phyloP scores from a whole-genome alignment of 2,113 vertebrate species.

The Ptilonorhynchus violaceus region DNA sequence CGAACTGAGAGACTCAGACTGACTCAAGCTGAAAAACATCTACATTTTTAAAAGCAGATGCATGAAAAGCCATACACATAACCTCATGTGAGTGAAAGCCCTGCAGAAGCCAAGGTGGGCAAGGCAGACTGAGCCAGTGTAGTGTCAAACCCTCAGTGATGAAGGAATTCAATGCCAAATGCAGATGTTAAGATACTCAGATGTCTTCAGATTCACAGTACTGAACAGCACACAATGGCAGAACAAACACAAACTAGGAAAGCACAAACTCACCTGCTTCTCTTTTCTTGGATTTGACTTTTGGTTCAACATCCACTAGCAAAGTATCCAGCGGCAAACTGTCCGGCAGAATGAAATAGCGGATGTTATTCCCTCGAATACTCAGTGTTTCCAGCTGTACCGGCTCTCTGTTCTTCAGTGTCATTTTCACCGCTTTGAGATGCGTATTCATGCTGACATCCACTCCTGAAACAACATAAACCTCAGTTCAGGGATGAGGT shows the following conservation, averaged over 20 bases:
- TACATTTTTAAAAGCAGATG: background rate
- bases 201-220: background rate
- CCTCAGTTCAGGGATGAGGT: background rate
- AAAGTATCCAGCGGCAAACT: slow-evolving; percentile 96
- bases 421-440: slow-evolving; percentile 98
- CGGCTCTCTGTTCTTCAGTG: slow-evolving; percentile 95
- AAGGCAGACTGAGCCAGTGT: background rate
- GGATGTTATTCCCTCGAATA: slow-evolving; percentile 98
- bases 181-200: background rate
- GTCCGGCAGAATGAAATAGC: slow-evolving; percentile 97
- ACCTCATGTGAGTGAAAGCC: background rate
- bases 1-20: background rate
- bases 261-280: slow-evolving; percentile 87
- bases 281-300: slow-evolving; percentile 98
- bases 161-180: background rate
- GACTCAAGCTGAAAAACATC: background rate
- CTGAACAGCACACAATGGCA: background rate
- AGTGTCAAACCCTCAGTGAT: background rate
- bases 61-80: background rate
- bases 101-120: background rate
- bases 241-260: background rate
- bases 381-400: slow-evolving; percentile 95
- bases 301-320: slow-evolving; percentile 96
- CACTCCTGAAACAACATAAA: slow-evolving; percentile 76
- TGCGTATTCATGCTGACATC: slow-evolving; percentile 99